Evolutionary conservation across 2,888 invertebrate species (phyloP).

Genomic region (Rosalia funebris): DNA sequence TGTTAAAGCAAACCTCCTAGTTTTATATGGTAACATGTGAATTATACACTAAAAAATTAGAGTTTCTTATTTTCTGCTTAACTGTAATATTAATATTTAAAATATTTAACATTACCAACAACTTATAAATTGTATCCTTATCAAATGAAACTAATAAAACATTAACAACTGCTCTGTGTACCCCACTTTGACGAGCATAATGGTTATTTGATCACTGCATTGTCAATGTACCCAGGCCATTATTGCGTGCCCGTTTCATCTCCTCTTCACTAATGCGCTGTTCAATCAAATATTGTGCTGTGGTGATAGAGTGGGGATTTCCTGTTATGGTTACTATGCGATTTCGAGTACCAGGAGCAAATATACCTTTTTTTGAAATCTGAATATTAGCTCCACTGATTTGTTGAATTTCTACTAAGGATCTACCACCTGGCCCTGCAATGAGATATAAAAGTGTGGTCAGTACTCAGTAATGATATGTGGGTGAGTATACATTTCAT

Average conservation of each 20-base stretch:
- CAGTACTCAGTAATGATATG: too few species aligned
- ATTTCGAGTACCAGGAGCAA: constrained; percentile 96
- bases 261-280: constrained; percentile 97
- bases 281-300: constrained; percentile 95
- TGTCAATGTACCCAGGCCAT: constrained; percentile 68
- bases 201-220: constrained; percentile 69
- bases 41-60: constrained; percentile 16
- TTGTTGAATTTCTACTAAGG: constrained; percentile 97
- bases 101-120: constrained; percentile 42
- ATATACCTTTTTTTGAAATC: constrained; percentile 98
- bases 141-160: constrained; percentile 35
- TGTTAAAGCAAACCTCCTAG: constrained; percentile 4
- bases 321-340: constrained; percentile 97
- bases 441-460: too few species aligned
- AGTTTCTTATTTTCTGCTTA: constrained; percentile 25
- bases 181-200: constrained; percentile 37
- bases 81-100: constrained; percentile 34
- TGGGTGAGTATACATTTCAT: too few species aligned
- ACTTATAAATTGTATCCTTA: constrained; percentile 42
- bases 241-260: constrained; percentile 91
- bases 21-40: constrained; percentile 18
- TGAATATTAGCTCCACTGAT: constrained; percentile 97
- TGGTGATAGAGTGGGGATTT: constrained; percentile 85
- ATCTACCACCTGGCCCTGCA: constrained; percentile 90
- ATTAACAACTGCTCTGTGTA: constrained; percentile 49